These are phyloP conservation scores for Apamea crenata DNA, from an alignment of 2,888 invertebrate species.

Conservation along the genomic window DNA sequence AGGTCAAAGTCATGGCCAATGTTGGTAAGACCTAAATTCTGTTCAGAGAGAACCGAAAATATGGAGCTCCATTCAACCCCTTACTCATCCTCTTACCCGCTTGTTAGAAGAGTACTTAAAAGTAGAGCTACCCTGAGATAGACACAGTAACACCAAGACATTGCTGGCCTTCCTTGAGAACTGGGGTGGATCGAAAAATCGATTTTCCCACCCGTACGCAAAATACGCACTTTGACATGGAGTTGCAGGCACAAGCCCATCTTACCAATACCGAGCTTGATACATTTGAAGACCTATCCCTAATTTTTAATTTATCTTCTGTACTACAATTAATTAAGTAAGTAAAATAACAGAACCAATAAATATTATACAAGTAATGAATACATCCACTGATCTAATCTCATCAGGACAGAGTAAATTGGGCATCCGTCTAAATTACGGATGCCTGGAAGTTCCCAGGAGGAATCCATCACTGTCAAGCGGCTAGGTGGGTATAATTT, in stretches of 20 bases:
- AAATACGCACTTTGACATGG: too few relatives aligned
- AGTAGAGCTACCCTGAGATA: neutral
- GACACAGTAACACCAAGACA: neutral
- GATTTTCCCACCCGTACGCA: too few relatives aligned
- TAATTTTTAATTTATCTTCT: too few relatives aligned
- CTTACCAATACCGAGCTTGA: neutral
- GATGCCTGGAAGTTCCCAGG: constrained; percentile 28
- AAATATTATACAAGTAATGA: constrained; percentile 23
- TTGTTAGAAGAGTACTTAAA: neutral
- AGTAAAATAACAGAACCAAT: constrained; percentile 7
- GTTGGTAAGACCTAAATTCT: neutral
- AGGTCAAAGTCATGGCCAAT: constrained; percentile 12
- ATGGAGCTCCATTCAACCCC: neutral
- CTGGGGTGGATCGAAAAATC: neutral
- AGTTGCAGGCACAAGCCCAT: too few relatives aligned
- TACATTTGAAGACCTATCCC: neutral
- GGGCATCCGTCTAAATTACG: constrained; percentile 31
- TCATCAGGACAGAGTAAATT: constrained; percentile 25
- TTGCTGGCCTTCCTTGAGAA: neutral
- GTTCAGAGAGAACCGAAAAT: neutral
- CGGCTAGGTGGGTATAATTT: constrained; percentile 41
- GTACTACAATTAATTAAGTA: neutral
- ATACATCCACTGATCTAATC: constrained; percentile 37
- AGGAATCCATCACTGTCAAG: constrained; percentile 62
- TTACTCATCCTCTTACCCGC: too few relatives aligned